Evolutionary conservation across 2,113 vertebrate species (phyloP).

Genomic region (Grallaria varia): DNA sequence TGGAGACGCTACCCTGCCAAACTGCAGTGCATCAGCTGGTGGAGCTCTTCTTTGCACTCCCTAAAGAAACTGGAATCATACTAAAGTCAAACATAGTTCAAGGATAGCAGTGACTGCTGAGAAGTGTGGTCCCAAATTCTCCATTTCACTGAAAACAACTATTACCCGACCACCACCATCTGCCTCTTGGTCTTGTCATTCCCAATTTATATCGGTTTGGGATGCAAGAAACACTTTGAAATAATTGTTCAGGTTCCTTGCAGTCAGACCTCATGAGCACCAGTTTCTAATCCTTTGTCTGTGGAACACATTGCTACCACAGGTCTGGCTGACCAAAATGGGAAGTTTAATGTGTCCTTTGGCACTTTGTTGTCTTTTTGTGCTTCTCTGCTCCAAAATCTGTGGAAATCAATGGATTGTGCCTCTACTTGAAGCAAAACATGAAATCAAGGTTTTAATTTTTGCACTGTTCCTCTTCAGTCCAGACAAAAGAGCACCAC

Average conservation of each 20-base stretch:
- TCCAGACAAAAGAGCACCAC: accelerated
- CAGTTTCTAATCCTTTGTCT: neutral
- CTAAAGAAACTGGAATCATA: neutral
- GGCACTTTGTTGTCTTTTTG: neutral
- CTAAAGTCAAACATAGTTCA: neutral
- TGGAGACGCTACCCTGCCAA: neutral
- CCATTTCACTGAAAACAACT: neutral
- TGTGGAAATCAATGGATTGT: neutral
- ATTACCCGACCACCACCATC: neutral
- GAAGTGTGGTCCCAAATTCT: neutral
- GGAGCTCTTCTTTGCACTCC: neutral
- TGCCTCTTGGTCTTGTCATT: neutral
- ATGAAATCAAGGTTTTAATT: neutral
- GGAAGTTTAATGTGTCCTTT: neutral
- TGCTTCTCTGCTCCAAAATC: neutral
- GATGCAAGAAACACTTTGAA: neutral
- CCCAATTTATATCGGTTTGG: neutral
- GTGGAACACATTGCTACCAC: neutral
- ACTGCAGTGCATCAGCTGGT: neutral
- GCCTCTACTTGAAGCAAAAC: neutral
- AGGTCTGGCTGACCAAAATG: neutral
- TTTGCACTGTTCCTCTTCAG: neutral
- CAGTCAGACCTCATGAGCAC: neutral
- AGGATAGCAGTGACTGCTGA: neutral
- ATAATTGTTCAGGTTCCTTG: neutral